A percentile compares a stretch with the other conserved stretches of the same genome.
These are phyloP conservation scores for Cairina moschata DNA, from an alignment of 2,113 vertebrate species.

Conservation along the genomic window DNA sequence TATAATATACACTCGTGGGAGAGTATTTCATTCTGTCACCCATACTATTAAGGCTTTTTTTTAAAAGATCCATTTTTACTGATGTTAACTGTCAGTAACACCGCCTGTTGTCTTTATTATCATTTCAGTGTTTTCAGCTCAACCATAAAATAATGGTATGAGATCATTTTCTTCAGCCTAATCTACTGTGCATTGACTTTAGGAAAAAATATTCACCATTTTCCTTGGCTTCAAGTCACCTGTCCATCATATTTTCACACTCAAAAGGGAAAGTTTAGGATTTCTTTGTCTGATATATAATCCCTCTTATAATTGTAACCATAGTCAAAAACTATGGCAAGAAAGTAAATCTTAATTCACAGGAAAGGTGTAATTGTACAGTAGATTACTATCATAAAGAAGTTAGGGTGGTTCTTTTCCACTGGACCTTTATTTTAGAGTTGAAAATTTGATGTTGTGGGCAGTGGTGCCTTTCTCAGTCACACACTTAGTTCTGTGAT, in stretches of 20 bases:
- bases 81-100: not conserved
- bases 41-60: not conserved
- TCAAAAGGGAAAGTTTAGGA: not conserved
- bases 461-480: not conserved
- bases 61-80: not conserved
- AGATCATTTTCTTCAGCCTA: not conserved
- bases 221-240: not conserved
- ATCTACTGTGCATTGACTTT: not conserved
- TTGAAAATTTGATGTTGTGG: not conserved
- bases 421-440: not conserved
- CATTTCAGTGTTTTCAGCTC: not conserved
- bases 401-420: not conserved
- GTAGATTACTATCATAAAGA: not conserved
- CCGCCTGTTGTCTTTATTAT: not conserved
- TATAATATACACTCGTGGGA: not conserved
- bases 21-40: not conserved
- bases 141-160: not conserved
- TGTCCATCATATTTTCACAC: not conserved
- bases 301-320: not conserved
- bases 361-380: not conserved
- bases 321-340: not conserved
- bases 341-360: not conserved
- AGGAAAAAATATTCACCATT: not conserved
- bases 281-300: not conserved
- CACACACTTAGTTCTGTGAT: not conserved